Evolutionary conservation across 2,888 invertebrate genomes (phyloP).

Genomic region (Gnatocerus cornutus): DNA sequence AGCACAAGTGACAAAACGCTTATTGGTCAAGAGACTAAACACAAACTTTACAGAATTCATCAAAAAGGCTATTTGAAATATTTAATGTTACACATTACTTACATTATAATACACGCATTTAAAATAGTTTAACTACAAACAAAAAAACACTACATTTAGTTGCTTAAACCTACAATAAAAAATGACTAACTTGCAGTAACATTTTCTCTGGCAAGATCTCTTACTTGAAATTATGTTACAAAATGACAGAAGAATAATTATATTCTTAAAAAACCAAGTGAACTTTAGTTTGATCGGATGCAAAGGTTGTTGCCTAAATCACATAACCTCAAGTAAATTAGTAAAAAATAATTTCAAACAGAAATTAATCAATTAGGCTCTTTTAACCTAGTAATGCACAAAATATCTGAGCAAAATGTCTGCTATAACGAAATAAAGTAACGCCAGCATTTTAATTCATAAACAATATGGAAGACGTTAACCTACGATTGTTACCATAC

Average conservation of each 20-base stretch:
- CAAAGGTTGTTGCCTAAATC: conserved; percentile 14
- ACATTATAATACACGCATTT: conserved; percentile 41
- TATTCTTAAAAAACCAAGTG: conserved; percentile 5
- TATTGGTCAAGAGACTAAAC: neutral
- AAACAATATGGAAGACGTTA: conserved; percentile 67
- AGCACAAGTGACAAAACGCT: neutral
- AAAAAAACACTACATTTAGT: conserved; percentile 35
- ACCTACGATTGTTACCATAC: conserved; percentile 62
- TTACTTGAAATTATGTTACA: conserved; percentile 27
- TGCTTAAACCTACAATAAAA: conserved; percentile 40
- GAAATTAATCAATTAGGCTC: conserved; percentile 18
- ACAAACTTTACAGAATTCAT: conserved; percentile 31
- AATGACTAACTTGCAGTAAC: conserved; percentile 41
- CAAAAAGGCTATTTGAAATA: conserved; percentile 26
- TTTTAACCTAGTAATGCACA: conserved; percentile 7
- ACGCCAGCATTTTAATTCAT: conserved; percentile 42
- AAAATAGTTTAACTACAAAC: conserved; percentile 36
- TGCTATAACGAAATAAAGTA: conserved; percentile 20
- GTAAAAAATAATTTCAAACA: conserved; percentile 1
- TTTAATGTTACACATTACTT: conserved; percentile 38
- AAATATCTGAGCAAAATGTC: conserved; percentile 33
- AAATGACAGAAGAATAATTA: conserved; percentile 3
- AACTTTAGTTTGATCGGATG: conserved; percentile 3
- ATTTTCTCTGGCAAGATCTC: conserved; percentile 37
- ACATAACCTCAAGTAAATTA: conserved; percentile 28